Conservation (phyloP, 2,888 invertebrate species). For the Netelia virgata region DNA sequence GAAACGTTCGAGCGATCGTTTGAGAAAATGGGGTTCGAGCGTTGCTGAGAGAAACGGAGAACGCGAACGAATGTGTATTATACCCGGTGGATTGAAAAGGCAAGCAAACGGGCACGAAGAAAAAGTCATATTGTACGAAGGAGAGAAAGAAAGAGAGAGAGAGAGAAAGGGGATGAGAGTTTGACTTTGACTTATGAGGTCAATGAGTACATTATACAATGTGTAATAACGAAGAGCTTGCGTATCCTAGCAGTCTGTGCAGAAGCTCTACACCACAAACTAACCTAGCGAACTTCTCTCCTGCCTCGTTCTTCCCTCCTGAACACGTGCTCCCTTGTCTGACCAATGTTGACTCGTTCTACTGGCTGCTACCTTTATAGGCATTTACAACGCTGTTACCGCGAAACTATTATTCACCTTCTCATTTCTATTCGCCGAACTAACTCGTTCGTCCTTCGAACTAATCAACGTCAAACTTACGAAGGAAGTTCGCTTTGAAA, state of each 20-base stretch:
- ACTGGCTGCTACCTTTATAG: slow-evolving; percentile 11
- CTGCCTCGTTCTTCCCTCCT: neutral
- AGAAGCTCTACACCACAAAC: slow-evolving; percentile 10
- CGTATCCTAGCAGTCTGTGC: neutral
- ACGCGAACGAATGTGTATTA: neutral
- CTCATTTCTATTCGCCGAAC: neutral
- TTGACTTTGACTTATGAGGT: slow-evolving; percentile 32
- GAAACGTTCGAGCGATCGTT: neutral
- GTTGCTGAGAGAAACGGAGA: neutral
- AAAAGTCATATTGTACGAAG: slow-evolving; percentile 3
- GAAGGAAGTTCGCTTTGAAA: neutral
- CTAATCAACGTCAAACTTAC: slow-evolving; percentile 2
- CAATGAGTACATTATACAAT: slow-evolving; percentile 10
- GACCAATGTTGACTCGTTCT: slow-evolving; percentile 32
- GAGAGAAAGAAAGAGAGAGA: neutral
- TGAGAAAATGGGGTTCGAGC: neutral
- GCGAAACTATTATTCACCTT: neutral
- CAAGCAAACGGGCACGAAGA: neutral
- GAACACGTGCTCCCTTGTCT: slow-evolving; percentile 20
- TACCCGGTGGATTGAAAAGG: neutral
- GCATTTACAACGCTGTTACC: neutral
- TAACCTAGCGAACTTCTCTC: neutral
- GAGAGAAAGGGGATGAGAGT: neutral
- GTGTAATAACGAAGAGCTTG: neutral
- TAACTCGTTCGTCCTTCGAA: neutral